A percentile compares a stretch with the other conserved stretches of the same genome.
Conservation (phyloP, 2,113 vertebrate species). For the Thamnophis sirtalis region DNA sequence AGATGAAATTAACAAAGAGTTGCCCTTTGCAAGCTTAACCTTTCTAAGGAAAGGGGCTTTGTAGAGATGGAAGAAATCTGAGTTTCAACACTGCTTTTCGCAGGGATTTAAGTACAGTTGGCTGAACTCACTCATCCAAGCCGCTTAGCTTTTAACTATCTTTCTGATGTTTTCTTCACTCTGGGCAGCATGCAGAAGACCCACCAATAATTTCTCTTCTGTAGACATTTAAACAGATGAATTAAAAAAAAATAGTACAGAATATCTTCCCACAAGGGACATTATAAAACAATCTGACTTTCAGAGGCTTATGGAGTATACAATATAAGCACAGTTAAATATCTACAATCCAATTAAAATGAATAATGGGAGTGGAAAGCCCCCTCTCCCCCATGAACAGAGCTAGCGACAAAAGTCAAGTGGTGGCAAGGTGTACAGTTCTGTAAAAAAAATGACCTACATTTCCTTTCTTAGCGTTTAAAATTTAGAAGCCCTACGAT, state of each 20-base stretch:
- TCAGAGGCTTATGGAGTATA: background rate
- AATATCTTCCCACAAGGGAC: background rate
- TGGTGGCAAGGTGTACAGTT: background rate
- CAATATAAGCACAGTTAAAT: background rate
- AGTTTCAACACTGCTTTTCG: background rate
- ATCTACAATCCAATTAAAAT: background rate
- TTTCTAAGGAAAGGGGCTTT: background rate
- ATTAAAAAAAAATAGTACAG: background rate
- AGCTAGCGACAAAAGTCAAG: background rate
- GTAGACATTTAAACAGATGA: background rate
- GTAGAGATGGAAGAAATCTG: background rate
- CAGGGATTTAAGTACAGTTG: background rate
- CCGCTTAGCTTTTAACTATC: background rate
- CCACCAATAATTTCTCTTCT: background rate
- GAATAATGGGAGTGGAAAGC: background rate
- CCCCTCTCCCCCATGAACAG: background rate
- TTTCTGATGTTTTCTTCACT: background rate
- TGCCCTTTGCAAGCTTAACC: background rate
- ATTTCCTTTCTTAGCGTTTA: background rate
- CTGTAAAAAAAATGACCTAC: background rate
- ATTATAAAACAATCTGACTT: background rate
- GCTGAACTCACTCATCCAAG: background rate
- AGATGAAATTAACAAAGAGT: background rate
- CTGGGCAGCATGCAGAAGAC: background rate
- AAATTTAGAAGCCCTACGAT: background rate